These are phyloP conservation scores for Netelia virgata DNA, from an alignment of 2,888 invertebrate species.

Conservation along the genomic window DNA sequence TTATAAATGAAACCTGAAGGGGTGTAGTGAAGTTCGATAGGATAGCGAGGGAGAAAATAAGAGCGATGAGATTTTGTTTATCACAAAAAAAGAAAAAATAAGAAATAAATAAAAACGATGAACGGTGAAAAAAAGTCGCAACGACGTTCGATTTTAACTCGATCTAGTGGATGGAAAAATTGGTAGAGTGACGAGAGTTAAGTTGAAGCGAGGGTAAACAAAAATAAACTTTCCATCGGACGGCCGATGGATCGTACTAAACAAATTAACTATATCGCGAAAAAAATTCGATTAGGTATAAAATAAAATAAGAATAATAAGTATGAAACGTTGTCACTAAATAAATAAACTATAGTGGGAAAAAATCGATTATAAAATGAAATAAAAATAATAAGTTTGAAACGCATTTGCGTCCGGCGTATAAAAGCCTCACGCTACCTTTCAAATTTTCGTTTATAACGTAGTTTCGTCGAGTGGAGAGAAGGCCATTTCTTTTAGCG, in stretches of 20 bases:
- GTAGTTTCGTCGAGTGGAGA: constrained; percentile 9
- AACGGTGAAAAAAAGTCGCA: background rate
- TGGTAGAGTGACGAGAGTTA: background rate
- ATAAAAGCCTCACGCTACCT: too few relatives aligned
- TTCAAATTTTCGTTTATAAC: constrained; percentile 9
- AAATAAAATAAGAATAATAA: background rate
- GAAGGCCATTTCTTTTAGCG: constrained; percentile 1
- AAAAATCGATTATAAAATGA: background rate
- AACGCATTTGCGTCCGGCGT: too few relatives aligned
- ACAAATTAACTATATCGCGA: background rate
- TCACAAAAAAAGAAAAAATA: too few relatives aligned
- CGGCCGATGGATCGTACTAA: constrained; percentile 1
- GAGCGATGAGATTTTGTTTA: too few relatives aligned
- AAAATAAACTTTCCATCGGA: background rate
- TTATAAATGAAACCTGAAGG: too few relatives aligned
- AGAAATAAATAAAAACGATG: too few relatives aligned
- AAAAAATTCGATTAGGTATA: too few relatives aligned
- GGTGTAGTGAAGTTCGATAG: too few relatives aligned
- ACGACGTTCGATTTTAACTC: background rate
- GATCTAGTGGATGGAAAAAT: background rate
- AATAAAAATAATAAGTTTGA: background rate
- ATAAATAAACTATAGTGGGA: background rate
- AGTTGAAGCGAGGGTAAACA: background rate
- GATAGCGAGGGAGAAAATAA: too few relatives aligned
- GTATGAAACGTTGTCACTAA: too few relatives aligned